Conservation (phyloP, 92 coral and sea anemone genomes). For the Actinostola sp. region DNA sequence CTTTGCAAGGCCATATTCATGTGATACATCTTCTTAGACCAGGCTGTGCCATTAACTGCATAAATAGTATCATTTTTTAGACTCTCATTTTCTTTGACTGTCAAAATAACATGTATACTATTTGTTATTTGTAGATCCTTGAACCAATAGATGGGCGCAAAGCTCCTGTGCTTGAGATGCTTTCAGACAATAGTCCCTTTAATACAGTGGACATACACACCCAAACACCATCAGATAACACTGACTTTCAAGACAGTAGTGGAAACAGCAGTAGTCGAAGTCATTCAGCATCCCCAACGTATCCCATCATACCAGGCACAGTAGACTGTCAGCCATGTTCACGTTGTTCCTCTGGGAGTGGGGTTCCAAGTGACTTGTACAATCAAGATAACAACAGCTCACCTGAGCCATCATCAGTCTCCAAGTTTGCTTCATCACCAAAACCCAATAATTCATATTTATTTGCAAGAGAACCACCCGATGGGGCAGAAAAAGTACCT, state of each 20-base stretch:
- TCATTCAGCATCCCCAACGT: slow-evolving; percentile 85
- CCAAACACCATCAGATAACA: slow-evolving; percentile 77
- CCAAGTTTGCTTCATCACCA: slow-evolving; percentile 95
- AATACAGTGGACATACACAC: slow-evolving; percentile 80
- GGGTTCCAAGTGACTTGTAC: slow-evolving; percentile 15
- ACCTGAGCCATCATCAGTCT: slow-evolving; percentile 72
- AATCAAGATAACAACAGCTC: slow-evolving; percentile 70
- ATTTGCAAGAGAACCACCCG: slow-evolving; percentile 98
- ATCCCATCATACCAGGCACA: slow-evolving; percentile 72
- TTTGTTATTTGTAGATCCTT: slow-evolving; percentile 32
- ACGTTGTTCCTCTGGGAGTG: slow-evolving; percentile 83
- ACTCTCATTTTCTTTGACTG: too few species aligned
- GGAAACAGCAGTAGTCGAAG: slow-evolving; percentile 77
- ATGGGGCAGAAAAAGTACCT: slow-evolving; percentile 97
- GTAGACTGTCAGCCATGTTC: slow-evolving; percentile 82
- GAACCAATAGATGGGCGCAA: slow-evolving; percentile 88
- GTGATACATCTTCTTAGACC: too few species aligned
- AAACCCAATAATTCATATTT: slow-evolving; percentile 87
- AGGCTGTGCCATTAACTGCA: too few species aligned
- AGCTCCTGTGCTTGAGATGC: slow-evolving; percentile 80
- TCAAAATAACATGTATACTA: neutral
- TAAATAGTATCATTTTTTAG: neutral
- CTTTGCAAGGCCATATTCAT: too few species aligned
- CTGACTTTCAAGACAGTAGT: slow-evolving; percentile 80
- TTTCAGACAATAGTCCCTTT: slow-evolving; percentile 57